These are phyloP conservation scores for Pardalotus punctatus DNA, from an alignment of 2,113 vertebrate genomes.

Conservation along the genomic window DNA sequence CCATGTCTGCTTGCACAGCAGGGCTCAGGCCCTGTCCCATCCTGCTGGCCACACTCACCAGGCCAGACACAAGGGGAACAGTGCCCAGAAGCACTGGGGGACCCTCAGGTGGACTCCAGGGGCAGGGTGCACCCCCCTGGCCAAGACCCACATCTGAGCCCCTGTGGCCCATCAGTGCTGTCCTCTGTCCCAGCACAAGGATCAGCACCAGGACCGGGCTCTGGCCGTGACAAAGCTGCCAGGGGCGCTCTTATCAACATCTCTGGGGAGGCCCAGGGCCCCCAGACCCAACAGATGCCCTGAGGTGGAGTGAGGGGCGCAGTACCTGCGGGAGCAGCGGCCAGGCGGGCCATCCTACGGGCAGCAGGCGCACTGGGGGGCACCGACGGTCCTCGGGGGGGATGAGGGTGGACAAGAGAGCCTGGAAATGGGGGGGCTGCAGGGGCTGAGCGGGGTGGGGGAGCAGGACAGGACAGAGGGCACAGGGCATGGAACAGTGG, in stretches of 20 bases:
- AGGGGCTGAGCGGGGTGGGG: background rate
- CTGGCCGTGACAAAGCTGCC: accelerated
- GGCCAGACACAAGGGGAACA: accelerated
- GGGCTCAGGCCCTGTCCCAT: background rate
- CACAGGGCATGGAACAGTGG: background rate
- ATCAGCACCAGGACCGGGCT: background rate
- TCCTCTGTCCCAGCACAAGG: no score
- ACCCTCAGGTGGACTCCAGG: no score
- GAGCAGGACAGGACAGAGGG: background rate
- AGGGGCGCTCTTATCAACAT: accelerated
- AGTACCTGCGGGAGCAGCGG: conserved; percentile 67
- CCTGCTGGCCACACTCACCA: background rate
- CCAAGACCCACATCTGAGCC: background rate
- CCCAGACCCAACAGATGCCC: background rate
- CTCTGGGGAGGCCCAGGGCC: background rate
- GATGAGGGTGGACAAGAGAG: conserved; percentile 73
- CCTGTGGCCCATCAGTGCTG: accelerated
- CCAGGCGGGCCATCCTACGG: conserved; percentile 74
- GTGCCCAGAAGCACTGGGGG: accelerated
- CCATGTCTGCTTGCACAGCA: background rate
- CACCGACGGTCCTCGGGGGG: conserved; percentile 65
- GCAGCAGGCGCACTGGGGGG: conserved; percentile 72
- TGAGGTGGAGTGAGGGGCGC: background rate
- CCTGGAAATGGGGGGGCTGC: conserved; percentile 66
- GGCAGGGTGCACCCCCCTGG: background rate